Evolutionary conservation across 1,140 invertebrate genomes (phyloP).

Genomic region (Reticulitermes speratus): DNA sequence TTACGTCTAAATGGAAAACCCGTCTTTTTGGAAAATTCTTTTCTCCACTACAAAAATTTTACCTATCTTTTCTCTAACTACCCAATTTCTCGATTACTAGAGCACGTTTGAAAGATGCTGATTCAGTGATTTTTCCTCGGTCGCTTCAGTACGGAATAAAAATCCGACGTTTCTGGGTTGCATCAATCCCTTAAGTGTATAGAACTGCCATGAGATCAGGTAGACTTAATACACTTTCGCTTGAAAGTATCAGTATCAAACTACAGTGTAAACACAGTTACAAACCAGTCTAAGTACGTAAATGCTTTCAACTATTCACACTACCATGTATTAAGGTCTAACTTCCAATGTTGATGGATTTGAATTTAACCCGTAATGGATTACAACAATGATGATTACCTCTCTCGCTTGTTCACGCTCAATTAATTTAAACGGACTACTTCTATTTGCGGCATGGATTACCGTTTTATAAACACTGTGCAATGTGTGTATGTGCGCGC

Average conservation of each 20-base stretch:
- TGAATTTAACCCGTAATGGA: conserved; percentile 11
- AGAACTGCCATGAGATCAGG: too few species aligned
- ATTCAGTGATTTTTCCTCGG: too few species aligned
- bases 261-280: conserved; percentile 15
- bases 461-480: not conserved
- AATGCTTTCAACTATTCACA: conserved; percentile 8
- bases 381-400: conserved; percentile 5
- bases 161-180: too few species aligned
- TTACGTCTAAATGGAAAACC: too few species aligned
- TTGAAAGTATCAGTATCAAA: not conserved
- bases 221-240: not conserved
- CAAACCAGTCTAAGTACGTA: not conserved
- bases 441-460: not conserved
- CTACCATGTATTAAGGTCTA: not conserved
- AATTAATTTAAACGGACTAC: conserved; percentile 10
- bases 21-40: too few species aligned
- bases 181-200: too few species aligned
- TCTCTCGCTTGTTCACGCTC: not conserved
- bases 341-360: conserved; percentile 3
- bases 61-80: too few species aligned
- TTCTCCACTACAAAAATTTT: too few species aligned
- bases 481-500: too few species aligned
- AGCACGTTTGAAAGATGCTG: too few species aligned
- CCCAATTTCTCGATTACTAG: too few species aligned
- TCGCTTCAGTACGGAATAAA: too few species aligned